Evolutionary conservation across 2,113 vertebrate species (phyloP).

Genomic region (Etheostoma cragini): DNA sequence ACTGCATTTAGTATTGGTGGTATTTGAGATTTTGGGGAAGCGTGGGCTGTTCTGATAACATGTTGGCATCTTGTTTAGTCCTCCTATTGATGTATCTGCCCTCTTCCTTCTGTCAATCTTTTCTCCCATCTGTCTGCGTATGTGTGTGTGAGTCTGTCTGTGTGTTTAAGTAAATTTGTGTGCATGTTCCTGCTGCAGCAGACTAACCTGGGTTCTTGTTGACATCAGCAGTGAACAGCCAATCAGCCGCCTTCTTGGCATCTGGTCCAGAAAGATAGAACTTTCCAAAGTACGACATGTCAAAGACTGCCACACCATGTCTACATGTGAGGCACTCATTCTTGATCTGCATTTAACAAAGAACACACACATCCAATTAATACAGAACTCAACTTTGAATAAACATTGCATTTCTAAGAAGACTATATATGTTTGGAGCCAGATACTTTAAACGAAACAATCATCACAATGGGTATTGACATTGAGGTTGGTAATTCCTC

Average conservation of each 20-base stretch:
- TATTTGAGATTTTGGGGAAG: not conserved
- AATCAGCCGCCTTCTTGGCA: slow-evolving; percentile 91
- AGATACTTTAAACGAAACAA: slow-evolving; percentile 15
- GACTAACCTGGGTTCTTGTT: slow-evolving; percentile 88
- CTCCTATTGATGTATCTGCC: slow-evolving; percentile 14
- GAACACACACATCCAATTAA: slow-evolving; percentile 16
- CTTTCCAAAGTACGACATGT: slow-evolving; percentile 99
- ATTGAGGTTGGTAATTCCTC: not conserved
- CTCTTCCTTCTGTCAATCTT: slow-evolving; percentile 48
- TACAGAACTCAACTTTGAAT: not conserved
- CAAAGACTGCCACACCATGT: slow-evolving; percentile 88
- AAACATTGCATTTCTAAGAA: too few relatives aligned
- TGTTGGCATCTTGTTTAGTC: slow-evolving; percentile 30
- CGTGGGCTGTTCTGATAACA: slow-evolving; percentile 1
- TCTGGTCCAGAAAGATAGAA: slow-evolving; percentile 95
- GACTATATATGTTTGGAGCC: not conserved
- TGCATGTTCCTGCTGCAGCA: slow-evolving; percentile 4
- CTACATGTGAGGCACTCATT: slow-evolving; percentile 92
- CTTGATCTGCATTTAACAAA: slow-evolving; percentile 85
- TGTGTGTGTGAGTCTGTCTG: not conserved
- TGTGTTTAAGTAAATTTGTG: not conserved
- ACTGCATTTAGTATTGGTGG: not conserved
- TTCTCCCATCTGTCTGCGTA: slow-evolving; percentile 26
- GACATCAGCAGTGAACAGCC: slow-evolving; percentile 94
- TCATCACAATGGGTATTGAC: slow-evolving; percentile 22